These are phyloP conservation scores for Parascotia fuliginaria DNA, from an alignment of 2,888 invertebrate species.

Conservation along the genomic window DNA sequence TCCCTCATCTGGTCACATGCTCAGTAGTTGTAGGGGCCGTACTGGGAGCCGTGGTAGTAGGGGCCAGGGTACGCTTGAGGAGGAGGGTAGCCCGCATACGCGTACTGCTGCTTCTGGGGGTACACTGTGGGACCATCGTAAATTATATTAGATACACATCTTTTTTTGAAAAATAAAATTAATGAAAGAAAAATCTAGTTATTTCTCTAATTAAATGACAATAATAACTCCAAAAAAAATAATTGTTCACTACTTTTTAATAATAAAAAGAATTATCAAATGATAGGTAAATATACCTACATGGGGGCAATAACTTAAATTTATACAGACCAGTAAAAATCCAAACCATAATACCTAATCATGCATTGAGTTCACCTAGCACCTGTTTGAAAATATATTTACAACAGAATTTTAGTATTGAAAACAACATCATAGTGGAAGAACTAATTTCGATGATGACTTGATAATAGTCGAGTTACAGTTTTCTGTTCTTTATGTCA, in stretches of 20 bases:
- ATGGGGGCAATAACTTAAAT: no score
- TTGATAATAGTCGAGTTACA: no score
- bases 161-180: background rate
- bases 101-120: conserved; percentile 97
- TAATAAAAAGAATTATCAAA: no score
- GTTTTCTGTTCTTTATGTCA: no score
- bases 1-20: conserved; percentile 84
- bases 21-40: conserved; percentile 97
- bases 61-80: conserved; percentile 94
- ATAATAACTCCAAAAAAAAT: no score
- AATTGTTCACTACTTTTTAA: no score
- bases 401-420: conserved; percentile 54
- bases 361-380: conserved; percentile 37
- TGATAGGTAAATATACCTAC: no score
- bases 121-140: conserved; percentile 88
- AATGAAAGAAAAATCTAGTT: no score
- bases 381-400: conserved; percentile 44
- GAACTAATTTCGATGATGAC: no score
- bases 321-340: conserved; percentile 10
- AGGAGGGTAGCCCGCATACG: conserved; percentile 95
- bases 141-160: background rate
- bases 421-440: no score
- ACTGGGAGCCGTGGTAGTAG: conserved; percentile 96
- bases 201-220: no score
- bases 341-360: conserved; percentile 24